A percentile compares a stretch with the other conserved stretches of the same genome.
These are phyloP conservation scores for Dusona sp. DNA, from an alignment of 2,888 invertebrate species.

Conservation along the genomic window DNA sequence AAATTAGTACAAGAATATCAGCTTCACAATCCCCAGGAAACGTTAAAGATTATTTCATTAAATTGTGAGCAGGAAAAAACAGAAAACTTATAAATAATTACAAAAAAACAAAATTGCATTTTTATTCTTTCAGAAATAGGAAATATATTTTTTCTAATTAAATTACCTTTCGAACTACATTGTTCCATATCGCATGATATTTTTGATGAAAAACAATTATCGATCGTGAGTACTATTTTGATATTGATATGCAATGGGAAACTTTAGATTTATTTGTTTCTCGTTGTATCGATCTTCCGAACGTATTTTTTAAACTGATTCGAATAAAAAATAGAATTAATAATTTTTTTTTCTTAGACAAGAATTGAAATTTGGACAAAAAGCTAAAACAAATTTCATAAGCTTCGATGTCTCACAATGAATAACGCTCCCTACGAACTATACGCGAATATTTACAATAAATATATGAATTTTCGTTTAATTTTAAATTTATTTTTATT, in stretches of 20 bases:
- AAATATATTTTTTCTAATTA: not conserved
- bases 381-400: constrained; percentile 1
- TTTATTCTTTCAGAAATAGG: not conserved
- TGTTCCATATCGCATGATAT: not conserved
- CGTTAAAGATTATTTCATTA: not conserved
- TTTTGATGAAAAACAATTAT: not conserved
- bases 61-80: not conserved
- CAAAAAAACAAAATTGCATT: not conserved
- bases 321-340: not conserved
- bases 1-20: not conserved
- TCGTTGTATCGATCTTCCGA: not conserved
- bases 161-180: no score
- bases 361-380: not conserved
- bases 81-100: not conserved
- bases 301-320: not conserved
- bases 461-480: constrained; percentile 71
- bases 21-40: not conserved
- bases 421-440: constrained; percentile 67
- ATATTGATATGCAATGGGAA: not conserved
- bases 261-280: not conserved
- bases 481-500: constrained; percentile 74
- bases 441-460: constrained; percentile 80
- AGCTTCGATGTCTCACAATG: constrained; percentile 66
- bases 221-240: no score
- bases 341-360: not conserved